Conservation (phyloP, 2,113 vertebrate genomes). For the Leiothrix lutea region DNA sequence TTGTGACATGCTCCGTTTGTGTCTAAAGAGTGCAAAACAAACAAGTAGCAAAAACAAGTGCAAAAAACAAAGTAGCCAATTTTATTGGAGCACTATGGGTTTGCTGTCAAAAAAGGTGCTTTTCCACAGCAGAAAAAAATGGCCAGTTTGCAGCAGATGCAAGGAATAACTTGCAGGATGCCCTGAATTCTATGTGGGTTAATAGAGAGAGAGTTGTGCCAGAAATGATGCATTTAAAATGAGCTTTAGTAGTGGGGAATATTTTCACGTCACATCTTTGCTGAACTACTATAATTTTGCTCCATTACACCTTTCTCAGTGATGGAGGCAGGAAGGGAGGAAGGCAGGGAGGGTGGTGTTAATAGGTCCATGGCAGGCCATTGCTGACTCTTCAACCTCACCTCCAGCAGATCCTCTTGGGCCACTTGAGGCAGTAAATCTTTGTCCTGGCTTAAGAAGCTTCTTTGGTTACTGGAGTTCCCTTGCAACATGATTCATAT, state of each 20-base stretch:
- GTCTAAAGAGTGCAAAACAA: background rate
- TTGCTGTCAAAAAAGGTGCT: background rate
- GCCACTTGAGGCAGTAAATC: background rate
- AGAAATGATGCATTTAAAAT: background rate
- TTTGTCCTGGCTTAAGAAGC: background rate
- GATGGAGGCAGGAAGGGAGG: background rate
- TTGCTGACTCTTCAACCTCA: accelerated
- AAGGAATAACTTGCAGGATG: background rate
- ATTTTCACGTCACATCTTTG: background rate
- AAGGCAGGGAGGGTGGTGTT: background rate
- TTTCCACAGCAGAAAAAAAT: background rate
- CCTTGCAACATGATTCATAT: background rate
- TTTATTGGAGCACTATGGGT: background rate
- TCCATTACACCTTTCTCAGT: background rate
- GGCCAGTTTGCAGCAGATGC: background rate
- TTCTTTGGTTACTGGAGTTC: background rate
- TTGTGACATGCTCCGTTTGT: background rate
- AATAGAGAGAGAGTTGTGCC: background rate
- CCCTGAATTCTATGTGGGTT: background rate
- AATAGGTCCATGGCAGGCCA: background rate
- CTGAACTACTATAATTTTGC: background rate
- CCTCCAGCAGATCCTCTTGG: background rate
- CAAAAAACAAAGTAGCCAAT: background rate
- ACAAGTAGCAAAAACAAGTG: too few species aligned
- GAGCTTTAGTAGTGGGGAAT: background rate